These are phyloP conservation scores for Drosophila funebris DNA, from an alignment of 1,140 invertebrate species.

Conservation along the genomic window DNA sequence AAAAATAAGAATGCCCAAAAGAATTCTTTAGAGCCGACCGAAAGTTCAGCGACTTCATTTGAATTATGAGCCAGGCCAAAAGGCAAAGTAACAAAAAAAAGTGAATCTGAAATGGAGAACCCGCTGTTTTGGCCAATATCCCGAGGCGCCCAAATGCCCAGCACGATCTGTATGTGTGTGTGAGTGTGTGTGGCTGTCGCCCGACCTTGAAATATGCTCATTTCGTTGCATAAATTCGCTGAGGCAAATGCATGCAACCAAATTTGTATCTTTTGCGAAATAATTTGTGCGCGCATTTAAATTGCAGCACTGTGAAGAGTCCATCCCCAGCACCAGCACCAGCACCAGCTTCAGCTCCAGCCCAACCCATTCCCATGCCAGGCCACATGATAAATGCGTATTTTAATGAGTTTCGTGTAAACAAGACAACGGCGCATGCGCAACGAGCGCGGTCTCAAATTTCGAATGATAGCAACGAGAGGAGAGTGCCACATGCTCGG, in stretches of 20 bases:
- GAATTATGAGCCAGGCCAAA: slow-evolving; percentile 56
- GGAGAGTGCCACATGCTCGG: background rate
- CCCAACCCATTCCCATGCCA: slow-evolving; percentile 24
- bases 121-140: slow-evolving; percentile 59
- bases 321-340: background rate
- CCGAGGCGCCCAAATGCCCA: slow-evolving; percentile 29
- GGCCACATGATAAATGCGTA: slow-evolving; percentile 72
- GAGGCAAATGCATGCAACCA: slow-evolving; percentile 6
- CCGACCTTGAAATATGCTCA: slow-evolving; percentile 75
- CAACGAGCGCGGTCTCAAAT: slow-evolving; percentile 40
- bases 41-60: slow-evolving; percentile 52
- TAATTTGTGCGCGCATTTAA: slow-evolving; percentile 70
- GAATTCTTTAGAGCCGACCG: slow-evolving; percentile 18
- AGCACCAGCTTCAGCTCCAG: background rate
- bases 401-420: slow-evolving; percentile 83
- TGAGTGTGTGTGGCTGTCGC: slow-evolving; percentile 29
- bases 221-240: slow-evolving; percentile 67
- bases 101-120: slow-evolving; percentile 76
- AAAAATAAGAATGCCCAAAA: slow-evolving; percentile 14
- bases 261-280: slow-evolving; percentile 40
- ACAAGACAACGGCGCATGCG: slow-evolving; percentile 66
- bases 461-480: slow-evolving; percentile 14
- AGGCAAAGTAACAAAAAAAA: slow-evolving; percentile 46
- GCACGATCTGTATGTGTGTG: slow-evolving; percentile 15
- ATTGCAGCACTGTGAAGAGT: slow-evolving; percentile 55